These are phyloP conservation scores for Autographa gamma DNA, from an alignment of 2,888 invertebrate genomes.

Conservation along the genomic window DNA sequence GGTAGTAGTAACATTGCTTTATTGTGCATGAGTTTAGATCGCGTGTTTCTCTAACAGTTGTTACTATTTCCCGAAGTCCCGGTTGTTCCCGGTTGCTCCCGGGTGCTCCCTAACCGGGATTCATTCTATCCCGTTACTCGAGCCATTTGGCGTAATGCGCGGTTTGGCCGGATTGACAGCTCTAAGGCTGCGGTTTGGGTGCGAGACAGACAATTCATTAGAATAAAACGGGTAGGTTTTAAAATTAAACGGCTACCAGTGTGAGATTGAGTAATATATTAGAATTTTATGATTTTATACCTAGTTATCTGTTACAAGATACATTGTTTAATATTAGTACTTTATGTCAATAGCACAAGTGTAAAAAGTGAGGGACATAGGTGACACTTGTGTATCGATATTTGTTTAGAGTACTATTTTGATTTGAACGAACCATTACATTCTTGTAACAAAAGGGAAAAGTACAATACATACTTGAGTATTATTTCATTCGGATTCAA, in stretches of 20 bases:
- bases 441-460: too few relatives aligned
- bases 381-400: too few relatives aligned
- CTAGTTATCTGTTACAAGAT: too few relatives aligned
- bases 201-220: not conserved
- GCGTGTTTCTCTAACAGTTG: constrained; percentile 65
- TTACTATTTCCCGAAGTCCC: constrained; percentile 77
- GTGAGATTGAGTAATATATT: too few relatives aligned
- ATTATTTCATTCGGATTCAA: too few relatives aligned
- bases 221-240: not conserved
- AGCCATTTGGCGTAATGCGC: constrained; percentile 87
- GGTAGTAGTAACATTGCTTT: constrained; percentile 78
- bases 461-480: too few relatives aligned
- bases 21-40: constrained; percentile 80
- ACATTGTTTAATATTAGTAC: too few relatives aligned
- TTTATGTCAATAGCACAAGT: too few relatives aligned
- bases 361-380: too few relatives aligned
- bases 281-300: too few relatives aligned
- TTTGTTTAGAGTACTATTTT: too few relatives aligned
- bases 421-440: too few relatives aligned
- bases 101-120: constrained; percentile 51
- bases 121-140: constrained; percentile 76
- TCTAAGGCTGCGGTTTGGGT: constrained; percentile 46
- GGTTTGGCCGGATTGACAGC: constrained; percentile 87
- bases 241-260: not conserved
- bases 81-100: constrained; percentile 63